Evolutionary conservation across 2,797 vertebrate species (phyloP).

Genomic region (Halcyon badia): DNA sequence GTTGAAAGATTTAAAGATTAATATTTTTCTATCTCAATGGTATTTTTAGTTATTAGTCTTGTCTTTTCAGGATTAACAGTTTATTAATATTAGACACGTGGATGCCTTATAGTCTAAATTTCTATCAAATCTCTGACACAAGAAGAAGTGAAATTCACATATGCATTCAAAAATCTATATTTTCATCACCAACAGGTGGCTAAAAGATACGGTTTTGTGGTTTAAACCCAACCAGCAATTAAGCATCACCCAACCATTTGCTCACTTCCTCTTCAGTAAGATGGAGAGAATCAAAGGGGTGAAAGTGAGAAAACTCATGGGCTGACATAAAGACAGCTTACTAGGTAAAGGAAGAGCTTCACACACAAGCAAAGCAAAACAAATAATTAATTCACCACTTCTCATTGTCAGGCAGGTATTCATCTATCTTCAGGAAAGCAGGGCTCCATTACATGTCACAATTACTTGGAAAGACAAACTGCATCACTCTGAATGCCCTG

Average conservation of each 20-base stretch:
- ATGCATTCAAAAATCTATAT: not conserved
- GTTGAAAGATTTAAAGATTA: not conserved
- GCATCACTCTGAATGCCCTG: not conserved
- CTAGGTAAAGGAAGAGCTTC: not conserved
- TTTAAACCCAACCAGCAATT: not conserved
- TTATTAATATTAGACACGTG: not conserved
- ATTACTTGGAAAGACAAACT: not conserved
- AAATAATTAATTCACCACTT: not conserved
- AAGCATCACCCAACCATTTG: not conserved
- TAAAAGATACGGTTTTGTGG: not conserved
- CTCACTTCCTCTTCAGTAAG: not conserved
- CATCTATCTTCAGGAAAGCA: not conserved
- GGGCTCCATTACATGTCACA: not conserved
- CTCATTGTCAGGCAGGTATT: not conserved
- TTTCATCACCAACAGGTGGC: not conserved
- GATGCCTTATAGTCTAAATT: not conserved
- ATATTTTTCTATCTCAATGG: not conserved
- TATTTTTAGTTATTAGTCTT: constrained; percentile 11
- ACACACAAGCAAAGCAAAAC: not conserved
- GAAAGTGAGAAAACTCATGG: not conserved
- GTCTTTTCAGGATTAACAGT: not conserved
- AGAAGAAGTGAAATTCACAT: not conserved
- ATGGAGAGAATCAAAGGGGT: not conserved
- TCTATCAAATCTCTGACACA: not conserved
- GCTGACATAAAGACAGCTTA: not conserved